Evolutionary conservation across 1,140 invertebrate genomes (phyloP).

Genomic region (Sarcophaga peregrina): DNA sequence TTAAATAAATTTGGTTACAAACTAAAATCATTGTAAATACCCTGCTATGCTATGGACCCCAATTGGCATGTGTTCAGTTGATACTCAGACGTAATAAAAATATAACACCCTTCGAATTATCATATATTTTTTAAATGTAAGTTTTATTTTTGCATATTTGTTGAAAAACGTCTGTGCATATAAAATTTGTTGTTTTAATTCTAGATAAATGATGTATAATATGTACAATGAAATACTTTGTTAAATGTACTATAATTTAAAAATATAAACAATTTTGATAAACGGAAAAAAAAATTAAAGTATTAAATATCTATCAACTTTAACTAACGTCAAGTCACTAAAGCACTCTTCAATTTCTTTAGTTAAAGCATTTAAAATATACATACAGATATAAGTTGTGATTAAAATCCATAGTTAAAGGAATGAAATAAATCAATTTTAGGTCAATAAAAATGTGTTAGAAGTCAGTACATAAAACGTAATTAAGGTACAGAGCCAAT

Average conservation of each 20-base stretch:
- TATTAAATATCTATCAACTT: neutral
- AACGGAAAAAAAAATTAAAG: neutral
- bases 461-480: no score
- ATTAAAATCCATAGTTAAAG: neutral
- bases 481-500: no score
- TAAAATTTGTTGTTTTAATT: neutral
- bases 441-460: no score
- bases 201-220: constrained; percentile 1
- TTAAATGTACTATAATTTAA: neutral
- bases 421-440: neutral
- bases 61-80: no score
- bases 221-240: constrained; percentile 9
- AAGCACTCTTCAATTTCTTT: neutral
- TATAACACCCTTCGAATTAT: no score
- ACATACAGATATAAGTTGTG: neutral
- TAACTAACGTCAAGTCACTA: neutral
- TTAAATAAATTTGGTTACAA: no score
- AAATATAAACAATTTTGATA: neutral
- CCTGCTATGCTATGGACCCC: no score
- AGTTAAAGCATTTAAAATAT: neutral
- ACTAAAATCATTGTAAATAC: no score
- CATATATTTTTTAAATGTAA: no score
- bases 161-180: no score
- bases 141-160: no score
- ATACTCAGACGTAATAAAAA: no score